A percentile compares a stretch with the other conserved stretches of the same genome.
Conservation (phyloP, 2,113 vertebrate genomes). For the Syrmaticus mikado region DNA sequence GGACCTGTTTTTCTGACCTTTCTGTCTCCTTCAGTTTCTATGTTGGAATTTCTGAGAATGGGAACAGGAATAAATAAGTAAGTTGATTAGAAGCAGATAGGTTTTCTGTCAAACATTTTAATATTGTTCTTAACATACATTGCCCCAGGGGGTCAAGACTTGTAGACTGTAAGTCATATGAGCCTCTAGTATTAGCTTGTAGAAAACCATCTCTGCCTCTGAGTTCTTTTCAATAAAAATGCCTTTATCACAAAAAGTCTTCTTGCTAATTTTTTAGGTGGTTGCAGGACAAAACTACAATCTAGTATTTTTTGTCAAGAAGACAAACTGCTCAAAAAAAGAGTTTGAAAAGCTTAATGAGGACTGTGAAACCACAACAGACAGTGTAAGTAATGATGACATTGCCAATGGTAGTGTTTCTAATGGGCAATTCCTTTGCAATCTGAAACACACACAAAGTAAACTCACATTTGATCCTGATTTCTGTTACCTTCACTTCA, state of each 20-base stretch:
- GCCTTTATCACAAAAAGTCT: not conserved
- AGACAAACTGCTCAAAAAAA: constrained; percentile 74
- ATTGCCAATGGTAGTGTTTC: not conserved
- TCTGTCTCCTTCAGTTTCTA: constrained; percentile 15
- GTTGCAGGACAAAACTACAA: constrained; percentile 40
- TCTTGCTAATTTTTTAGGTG: constrained; percentile 67
- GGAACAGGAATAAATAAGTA: not conserved
- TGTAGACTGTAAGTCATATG: not conserved
- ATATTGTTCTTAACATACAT: not conserved
- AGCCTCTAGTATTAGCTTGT: not conserved
- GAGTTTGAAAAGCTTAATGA: not conserved
- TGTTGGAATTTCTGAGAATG: not conserved
- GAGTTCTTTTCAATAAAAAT: not conserved
- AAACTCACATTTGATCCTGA: not conserved
- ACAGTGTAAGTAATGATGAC: constrained; percentile 60
- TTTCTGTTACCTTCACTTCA: not conserved
- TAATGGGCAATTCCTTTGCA: not conserved
- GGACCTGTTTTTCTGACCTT: not conserved
- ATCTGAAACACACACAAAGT: not conserved
- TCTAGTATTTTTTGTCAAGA: constrained; percentile 17
- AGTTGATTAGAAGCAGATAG: not conserved
- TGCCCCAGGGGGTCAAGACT: not conserved
- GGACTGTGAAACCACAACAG: not conserved
- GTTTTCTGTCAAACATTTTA: constrained; percentile 18
- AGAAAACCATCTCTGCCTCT: not conserved